Base-by-base conservation (phyloP, 2,888 invertebrate species). In the Andrena camellia region DNA sequence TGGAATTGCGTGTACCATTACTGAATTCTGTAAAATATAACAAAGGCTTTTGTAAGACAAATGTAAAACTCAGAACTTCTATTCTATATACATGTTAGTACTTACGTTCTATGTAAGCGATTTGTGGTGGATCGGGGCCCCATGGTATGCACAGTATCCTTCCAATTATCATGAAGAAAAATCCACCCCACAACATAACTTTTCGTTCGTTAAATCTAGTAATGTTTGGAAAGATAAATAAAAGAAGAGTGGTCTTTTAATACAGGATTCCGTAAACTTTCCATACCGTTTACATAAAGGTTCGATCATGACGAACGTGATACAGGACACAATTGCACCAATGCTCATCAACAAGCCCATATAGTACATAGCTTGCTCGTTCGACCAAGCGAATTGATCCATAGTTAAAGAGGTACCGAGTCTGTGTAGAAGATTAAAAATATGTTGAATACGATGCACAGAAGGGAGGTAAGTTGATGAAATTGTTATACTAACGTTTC, bases 331-430 rank as follows among this genome's bases (percentile, higher is more conserved):
- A n/a, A 97, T 94, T 0, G 97, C 98, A 54, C 98, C 98, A 42
- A 96, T 95, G 67, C 97, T 96, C 97, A 98, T 97, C 80, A 98
- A 94, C 74, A 97, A 95, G 66, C 98, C 98, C 96, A 98, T 97
- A 93, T 97, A 97, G 94, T 96, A 96, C 52, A 98, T 94, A 13
- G 98, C 96, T 92, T 97, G 96, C 68, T 95, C 94, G 94, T 97
- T 97, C 79, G 96, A 96, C 98, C 98, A 98, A 42, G 96, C 98
- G 94, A 98, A 98, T 94, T 98, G 97, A 93, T 98, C 98, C 97
- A 97, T 98, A 42, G 97, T 97, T 72, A 98, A 95, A 2, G 97
- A 96, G 10, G 98, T 97, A 29, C 97, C 98, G 86, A 98, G 95
- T 66, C 96, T 96, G 88, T 52, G 89, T 89, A 29, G 7, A 62